These are phyloP conservation scores for Agonopterix heracliana DNA, from an alignment of 2,888 invertebrate species.

Conservation along the genomic window DNA sequence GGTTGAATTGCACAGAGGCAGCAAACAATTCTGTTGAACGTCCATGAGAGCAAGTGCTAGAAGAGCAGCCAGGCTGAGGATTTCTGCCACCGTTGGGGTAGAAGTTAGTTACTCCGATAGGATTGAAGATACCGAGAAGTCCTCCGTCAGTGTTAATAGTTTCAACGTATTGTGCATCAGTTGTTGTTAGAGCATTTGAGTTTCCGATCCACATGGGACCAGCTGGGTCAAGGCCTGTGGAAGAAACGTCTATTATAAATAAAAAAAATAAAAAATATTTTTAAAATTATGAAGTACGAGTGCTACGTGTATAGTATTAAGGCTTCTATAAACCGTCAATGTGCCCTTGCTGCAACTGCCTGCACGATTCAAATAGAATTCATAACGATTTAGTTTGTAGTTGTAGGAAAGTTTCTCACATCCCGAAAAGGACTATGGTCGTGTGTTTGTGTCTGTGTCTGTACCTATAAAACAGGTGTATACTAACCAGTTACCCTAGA, in stretches of 20 bases:
- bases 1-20: conserved; percentile 36
- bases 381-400: no score
- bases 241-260: no score
- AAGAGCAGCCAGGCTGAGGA: conserved; percentile 46
- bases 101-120: conserved; percentile 38
- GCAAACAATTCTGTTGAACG: conserved; percentile 41
- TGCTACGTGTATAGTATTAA: no score
- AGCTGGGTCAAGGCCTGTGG: conserved; percentile 48
- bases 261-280: no score
- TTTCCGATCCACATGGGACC: conserved; percentile 42
- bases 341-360: no score
- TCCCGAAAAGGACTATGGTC: no score
- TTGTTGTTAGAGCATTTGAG: conserved; percentile 26
- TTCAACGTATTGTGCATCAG: conserved; percentile 43
- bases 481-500: conserved; percentile 30
- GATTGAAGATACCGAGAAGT: conserved; percentile 36
- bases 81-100: conserved; percentile 52
- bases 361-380: no score
- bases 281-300: no score
- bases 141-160: conserved; percentile 50
- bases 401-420: no score
- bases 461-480: no score
- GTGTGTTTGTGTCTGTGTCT: no score
- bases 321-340: no score
- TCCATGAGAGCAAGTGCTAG: conserved; percentile 45